phyloP scores from a whole-genome alignment of 1,140 invertebrate species.

The Lutraria rhynchaena region DNA sequence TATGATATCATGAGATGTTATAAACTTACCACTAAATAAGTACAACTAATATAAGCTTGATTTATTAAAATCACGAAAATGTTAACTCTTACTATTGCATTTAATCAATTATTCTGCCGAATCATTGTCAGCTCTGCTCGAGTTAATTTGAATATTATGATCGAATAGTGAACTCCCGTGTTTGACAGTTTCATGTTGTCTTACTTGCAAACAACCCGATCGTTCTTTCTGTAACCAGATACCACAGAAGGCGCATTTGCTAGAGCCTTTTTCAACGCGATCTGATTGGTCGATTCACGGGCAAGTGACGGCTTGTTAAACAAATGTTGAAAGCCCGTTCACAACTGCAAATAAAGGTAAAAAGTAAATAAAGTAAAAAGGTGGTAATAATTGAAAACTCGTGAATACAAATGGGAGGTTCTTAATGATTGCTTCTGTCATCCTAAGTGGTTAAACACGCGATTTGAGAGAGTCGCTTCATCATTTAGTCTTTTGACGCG shows the following conservation, averaged over 20 bases:
- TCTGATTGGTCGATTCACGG: conserved; percentile 30
- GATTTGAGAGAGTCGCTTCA: conserved; percentile 3
- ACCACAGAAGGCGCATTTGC: conserved; percentile 19
- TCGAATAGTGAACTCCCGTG: no score
- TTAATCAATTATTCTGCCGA: no score
- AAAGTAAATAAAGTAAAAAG: conserved; percentile 22
- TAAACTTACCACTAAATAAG: no score
- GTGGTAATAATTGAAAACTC: conserved; percentile 24
- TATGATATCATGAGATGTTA: no score
- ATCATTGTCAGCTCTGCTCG: no score
- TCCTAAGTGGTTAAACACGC: conserved; percentile 20
- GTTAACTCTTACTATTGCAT: no score
- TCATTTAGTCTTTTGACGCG: conserved; percentile 24
- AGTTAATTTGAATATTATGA: no score
- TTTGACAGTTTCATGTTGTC: no score
- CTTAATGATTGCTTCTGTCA: not conserved
- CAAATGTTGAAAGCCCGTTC: conserved; percentile 37
- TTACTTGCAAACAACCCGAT: no score
- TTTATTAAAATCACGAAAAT: no score
- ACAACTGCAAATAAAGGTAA: conserved; percentile 36
- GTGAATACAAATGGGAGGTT: conserved; percentile 18
- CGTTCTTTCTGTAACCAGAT: not conserved
- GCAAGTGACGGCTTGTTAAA: conserved; percentile 29
- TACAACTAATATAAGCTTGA: no score
- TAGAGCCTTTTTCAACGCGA: not conserved